Evolutionary conservation across 2,888 invertebrate genomes (phyloP), one percentile per base, ranked within the genome.

Genomic region (Clitarchus hookeri): DNA sequence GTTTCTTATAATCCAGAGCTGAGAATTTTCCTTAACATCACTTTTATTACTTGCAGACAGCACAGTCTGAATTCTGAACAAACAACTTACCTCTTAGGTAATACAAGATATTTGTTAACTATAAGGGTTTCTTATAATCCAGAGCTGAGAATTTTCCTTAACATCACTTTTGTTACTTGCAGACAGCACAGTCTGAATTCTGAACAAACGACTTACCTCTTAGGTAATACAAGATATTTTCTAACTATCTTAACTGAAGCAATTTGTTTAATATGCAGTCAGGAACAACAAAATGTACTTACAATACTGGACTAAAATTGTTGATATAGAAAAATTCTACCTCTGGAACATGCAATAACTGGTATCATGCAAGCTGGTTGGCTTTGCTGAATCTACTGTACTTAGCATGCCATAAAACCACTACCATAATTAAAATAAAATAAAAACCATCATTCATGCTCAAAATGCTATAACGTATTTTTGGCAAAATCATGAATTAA

Each of bases 401-500:
- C n/a, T 16, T 65, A 65, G n/a, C 65, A 65, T 65, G 65, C 65
- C 16, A 2, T n/a, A 16, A 65, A 19, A n/a, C 65, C n/a, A 65
- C 65, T 65, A 65, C 65, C 65, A 65, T 23, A 65, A 65, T 65
- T 65, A 65, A 65, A 65, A 65, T 65, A 9, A 65, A 65, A 65
- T n/a, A 65, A 82, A 82, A 82, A 82, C 13, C 26, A 12, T 26
- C 27, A 82, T 82, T 27, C 82, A 82, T 82, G 27, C 44, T 82
- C 82, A 82, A 82, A 82, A 26, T 23, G 82, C 82, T 82, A 65
- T 23, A 65, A 65, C 11, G 8, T 65, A 9, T 65, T 65, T 65
- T n/a, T 65, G 65, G 86, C 80, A 86, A 84, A 86, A 86, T 84
- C 36, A 82, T 82, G 65, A 65, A 65, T 83, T 85, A 83, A 85